Conservation (phyloP, 2,797 vertebrate genomes). For the Aldrovandia affinis region DNA sequence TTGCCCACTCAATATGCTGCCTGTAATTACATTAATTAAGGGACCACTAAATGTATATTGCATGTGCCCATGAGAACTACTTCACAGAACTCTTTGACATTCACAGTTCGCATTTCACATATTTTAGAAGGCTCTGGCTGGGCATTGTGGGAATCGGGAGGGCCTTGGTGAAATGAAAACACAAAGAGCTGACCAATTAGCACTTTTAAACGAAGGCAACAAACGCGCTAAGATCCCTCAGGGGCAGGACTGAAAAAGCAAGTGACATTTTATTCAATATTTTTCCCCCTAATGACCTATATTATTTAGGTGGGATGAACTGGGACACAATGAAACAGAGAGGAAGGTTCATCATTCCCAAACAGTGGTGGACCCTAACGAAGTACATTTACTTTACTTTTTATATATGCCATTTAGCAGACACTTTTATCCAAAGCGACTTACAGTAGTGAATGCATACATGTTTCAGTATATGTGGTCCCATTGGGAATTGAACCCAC, state of each 20-base stretch:
- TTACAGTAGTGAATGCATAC: no score
- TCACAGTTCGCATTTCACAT: background rate
- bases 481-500: no score
- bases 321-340: background rate
- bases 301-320: background rate
- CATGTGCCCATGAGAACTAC: background rate
- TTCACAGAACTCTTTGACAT: background rate
- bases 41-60: background rate
- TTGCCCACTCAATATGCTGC: background rate
- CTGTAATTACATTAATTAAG: conserved; percentile 13
- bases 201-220: background rate
- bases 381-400: no score
- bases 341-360: background rate
- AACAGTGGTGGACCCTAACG: no score
- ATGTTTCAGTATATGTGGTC: no score
- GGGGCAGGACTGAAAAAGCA: background rate
- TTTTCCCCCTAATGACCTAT: background rate
- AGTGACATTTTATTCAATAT: background rate
- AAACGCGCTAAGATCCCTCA: background rate
- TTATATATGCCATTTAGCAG: no score
- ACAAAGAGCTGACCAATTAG: background rate
- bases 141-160: background rate
- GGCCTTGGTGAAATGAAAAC: background rate
- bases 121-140: background rate
- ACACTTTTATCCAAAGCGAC: no score